Percentiles rank a stretch among this genome's conserved stretches.
Evolutionary conservation across 2,888 invertebrate species (phyloP).

Genomic region (Noctua fimbriata): DNA sequence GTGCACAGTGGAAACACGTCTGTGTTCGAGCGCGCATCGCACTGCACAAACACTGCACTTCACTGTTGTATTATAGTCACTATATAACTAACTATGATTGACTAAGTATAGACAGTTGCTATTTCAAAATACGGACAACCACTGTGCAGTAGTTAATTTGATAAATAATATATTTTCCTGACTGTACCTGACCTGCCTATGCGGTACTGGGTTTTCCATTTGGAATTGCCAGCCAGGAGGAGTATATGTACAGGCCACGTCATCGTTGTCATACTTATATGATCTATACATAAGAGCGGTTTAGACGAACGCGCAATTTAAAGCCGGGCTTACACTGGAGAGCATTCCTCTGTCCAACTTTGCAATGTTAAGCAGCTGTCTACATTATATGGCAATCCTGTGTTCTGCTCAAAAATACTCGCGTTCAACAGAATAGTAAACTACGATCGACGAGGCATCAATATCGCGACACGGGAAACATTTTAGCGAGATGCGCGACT

Average conservation of each 20-base stretch:
- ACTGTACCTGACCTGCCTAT: background rate
- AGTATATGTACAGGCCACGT: background rate
- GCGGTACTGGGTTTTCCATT: background rate
- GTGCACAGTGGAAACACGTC: too few relatives aligned
- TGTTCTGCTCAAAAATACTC: slow-evolving; percentile 62
- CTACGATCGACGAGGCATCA: slow-evolving; percentile 58
- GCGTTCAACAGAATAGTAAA: slow-evolving; percentile 61
- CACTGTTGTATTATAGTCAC: too few relatives aligned
- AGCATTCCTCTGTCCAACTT: slow-evolving; percentile 44
- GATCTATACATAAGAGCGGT: background rate
- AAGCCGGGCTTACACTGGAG: slow-evolving; percentile 26
- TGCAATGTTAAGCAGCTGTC: slow-evolving; percentile 58
- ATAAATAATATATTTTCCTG: background rate
- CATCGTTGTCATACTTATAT: background rate
- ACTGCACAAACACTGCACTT: too few relatives aligned
- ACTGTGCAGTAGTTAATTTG: background rate
- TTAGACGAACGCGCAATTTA: background rate
- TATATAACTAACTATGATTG: background rate
- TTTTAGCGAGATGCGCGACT: slow-evolving; percentile 64
- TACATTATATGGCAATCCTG: slow-evolving; percentile 53
- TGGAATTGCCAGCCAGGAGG: background rate
- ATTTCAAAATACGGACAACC: background rate
- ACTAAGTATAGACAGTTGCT: background rate
- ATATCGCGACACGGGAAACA: slow-evolving; percentile 69
- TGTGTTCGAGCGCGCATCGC: too few relatives aligned